Conservation (phyloP, 2,797 vertebrate species). For the Coilia nasus region DNA sequence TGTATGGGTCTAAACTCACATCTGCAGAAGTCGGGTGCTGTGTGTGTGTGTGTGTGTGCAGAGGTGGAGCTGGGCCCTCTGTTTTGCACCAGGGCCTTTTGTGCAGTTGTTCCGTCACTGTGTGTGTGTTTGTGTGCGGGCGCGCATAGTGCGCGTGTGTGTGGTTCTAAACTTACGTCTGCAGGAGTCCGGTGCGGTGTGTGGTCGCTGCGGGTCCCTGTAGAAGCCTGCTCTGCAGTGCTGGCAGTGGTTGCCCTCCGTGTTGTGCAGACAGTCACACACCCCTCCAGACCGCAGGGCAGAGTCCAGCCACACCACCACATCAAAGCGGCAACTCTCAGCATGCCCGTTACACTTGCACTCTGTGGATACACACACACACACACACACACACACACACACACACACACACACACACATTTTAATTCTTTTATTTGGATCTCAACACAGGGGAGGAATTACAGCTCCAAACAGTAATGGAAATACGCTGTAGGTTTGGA, state of each 20-base stretch:
- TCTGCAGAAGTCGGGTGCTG: constrained; percentile 86
- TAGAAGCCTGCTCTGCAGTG: constrained; percentile 88
- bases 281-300: constrained; percentile 88
- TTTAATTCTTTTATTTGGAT: too few species aligned
- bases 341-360: constrained; percentile 95
- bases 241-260: constrained; percentile 89
- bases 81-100: too few species aligned
- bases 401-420: too few species aligned
- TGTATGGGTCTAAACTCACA: constrained; percentile 73
- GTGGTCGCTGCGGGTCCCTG: constrained; percentile 80
- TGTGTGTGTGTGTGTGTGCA: constrained; percentile 75
- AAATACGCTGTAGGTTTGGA: neutral
- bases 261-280: constrained; percentile 93
- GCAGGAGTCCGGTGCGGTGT: constrained; percentile 84
- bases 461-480: too few species aligned
- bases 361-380: constrained; percentile 67
- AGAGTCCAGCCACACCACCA: constrained; percentile 82
- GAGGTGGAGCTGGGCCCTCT: constrained; percentile 87
- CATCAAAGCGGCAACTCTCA: constrained; percentile 87
- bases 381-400: neutral
- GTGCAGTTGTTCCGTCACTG: too few species aligned
- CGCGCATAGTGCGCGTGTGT: too few species aligned
- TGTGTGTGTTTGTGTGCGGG: too few species aligned
- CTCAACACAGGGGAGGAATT: too few species aligned
- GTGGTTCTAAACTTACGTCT: constrained; percentile 77